Conservation (phyloP, 2,797 vertebrate species). For the Botia almorhae region DNA sequence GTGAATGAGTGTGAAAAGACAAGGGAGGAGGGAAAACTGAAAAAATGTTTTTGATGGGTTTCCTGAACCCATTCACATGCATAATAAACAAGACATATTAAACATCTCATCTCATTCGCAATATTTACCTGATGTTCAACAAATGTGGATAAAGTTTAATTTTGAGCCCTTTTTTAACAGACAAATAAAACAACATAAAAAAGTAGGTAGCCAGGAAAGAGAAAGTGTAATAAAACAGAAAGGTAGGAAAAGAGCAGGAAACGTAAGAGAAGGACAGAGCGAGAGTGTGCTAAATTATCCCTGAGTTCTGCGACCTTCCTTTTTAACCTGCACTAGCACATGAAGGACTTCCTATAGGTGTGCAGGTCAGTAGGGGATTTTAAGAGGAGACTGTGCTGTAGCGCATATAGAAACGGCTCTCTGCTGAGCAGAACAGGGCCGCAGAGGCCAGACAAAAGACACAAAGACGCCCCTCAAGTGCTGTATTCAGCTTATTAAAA, state of each 20-base stretch:
- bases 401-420: background rate
- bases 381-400: background rate
- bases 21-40: too few relatives aligned
- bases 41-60: too few relatives aligned
- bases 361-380: constrained; percentile 15
- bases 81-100: too few relatives aligned
- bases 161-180: too few relatives aligned
- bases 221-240: constrained; percentile 15
- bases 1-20: too few relatives aligned
- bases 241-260: background rate
- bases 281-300: constrained; percentile 10
- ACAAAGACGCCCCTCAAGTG: constrained; percentile 12
- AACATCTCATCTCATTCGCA: too few relatives aligned
- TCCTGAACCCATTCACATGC: too few relatives aligned
- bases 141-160: too few relatives aligned
- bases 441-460: constrained; percentile 26
- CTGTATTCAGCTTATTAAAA: constrained; percentile 53
- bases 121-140: too few relatives aligned
- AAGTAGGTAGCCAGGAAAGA: too few relatives aligned
- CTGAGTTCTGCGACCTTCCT: background rate
- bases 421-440: background rate
- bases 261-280: background rate
- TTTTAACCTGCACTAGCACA: constrained; percentile 24
- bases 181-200: too few relatives aligned
- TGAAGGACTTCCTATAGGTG: constrained; percentile 26